A percentile compares a stretch with the other conserved stretches of the same genome.
Evolutionary conservation across 2,113 vertebrate genomes (phyloP).

Genomic region (Peucedramus taeniatus): DNA sequence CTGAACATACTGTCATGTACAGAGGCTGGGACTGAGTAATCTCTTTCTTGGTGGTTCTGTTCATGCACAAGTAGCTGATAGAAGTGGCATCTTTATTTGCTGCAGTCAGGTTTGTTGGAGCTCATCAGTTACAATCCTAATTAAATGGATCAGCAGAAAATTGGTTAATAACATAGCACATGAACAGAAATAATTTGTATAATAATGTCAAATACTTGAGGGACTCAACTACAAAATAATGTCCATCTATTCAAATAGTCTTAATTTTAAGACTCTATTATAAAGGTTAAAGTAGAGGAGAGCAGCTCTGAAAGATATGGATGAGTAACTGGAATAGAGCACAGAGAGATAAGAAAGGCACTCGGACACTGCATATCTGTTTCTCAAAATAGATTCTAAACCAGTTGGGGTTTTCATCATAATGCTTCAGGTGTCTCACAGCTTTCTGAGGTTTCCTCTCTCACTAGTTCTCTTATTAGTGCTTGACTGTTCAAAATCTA

Average conservation of each 20-base stretch:
- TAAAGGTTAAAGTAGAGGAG: neutral
- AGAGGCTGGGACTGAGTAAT: neutral
- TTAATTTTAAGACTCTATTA: neutral
- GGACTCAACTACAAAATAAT: neutral
- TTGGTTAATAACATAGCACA: neutral
- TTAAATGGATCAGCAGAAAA: neutral
- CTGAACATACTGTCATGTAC: accelerated
- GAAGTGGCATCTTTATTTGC: neutral
- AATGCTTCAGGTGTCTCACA: neutral
- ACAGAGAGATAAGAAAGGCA: neutral
- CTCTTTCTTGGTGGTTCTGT: neutral
- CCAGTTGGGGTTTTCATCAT: neutral
- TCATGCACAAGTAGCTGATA: neutral
- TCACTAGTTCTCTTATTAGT: neutral
- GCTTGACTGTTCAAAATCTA: neutral
- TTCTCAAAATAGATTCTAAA: neutral
- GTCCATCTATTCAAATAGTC: neutral
- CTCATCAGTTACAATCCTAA: neutral
- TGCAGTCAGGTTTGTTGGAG: neutral
- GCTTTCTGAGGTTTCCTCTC: neutral
- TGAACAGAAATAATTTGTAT: neutral
- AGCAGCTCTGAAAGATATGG: neutral
- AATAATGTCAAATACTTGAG: neutral
- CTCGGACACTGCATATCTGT: neutral
- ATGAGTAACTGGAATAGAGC: neutral